Evolutionary conservation across 37 sponge, comb jelly and placozoan species (phyloP).

Genomic region (Cliona cf. orientalis): DNA sequence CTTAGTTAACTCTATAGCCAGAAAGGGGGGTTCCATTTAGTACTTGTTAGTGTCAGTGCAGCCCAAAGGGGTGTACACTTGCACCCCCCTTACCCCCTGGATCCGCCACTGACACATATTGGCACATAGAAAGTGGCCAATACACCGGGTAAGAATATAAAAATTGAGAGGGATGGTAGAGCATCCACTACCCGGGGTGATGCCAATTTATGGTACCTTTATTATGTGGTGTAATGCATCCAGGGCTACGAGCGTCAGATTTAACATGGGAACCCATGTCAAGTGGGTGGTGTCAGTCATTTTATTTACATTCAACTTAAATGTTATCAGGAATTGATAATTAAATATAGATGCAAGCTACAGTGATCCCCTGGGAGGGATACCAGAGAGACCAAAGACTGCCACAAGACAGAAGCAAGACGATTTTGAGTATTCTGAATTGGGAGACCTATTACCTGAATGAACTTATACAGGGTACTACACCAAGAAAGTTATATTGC

Average conservation of each 20-base stretch:
- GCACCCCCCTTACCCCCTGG: no score
- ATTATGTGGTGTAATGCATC: no score
- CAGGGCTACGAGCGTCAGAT: no score
- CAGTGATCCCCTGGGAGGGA: slow-evolving; percentile 88
- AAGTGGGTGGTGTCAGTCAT: no score
- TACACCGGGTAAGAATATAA: slow-evolving; percentile 32
- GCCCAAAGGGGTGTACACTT: no score
- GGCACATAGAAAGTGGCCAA: no score
- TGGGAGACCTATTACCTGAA: slow-evolving; percentile 80
- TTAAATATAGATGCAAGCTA: slow-evolving; percentile 70
- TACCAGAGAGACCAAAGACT: slow-evolving; percentile 86
- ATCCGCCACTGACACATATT: no score
- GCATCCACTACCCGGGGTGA: background rate
- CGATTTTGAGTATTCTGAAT: slow-evolving; percentile 87
- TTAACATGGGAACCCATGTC: no score
- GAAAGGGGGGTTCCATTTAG: no score
- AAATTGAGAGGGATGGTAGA: slow-evolving; percentile 21
- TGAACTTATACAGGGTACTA: background rate
- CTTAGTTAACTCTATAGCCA: no score
- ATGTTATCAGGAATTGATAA: background rate
- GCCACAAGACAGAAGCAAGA: slow-evolving; percentile 70
- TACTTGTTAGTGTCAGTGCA: no score
- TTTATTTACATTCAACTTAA: background rate
- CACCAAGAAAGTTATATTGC: no score
- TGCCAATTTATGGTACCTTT: background rate